These are phyloP conservation scores for Benthosema pterotum DNA, from an alignment of 2,797 vertebrate species.

Conservation along the genomic window DNA sequence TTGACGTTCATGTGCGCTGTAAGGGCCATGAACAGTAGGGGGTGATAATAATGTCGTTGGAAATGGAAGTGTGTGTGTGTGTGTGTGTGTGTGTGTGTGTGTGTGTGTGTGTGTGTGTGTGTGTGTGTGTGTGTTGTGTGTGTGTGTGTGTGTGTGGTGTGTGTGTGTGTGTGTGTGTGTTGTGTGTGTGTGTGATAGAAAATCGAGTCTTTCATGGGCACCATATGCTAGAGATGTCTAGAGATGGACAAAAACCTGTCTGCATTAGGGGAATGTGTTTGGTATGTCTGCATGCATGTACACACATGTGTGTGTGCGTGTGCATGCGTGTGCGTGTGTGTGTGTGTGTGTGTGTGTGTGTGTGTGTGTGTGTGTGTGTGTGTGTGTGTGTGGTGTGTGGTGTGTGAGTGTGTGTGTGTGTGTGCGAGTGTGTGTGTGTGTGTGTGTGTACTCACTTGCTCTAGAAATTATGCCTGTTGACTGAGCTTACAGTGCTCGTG, in stretches of 20 bases:
- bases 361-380: not conserved
- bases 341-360: not conserved
- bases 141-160: no score
- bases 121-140: no score
- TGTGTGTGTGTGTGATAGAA: conserved; percentile 43
- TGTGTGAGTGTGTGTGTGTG: conserved; percentile 35
- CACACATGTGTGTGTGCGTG: conserved; percentile 28
- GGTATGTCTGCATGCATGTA: not conserved
- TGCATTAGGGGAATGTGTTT: conserved; percentile 3
- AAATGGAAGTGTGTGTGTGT: conserved; percentile 15
- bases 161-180: no score
- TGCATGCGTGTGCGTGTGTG: conserved; percentile 29
- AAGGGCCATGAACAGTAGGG: conserved; percentile 74
- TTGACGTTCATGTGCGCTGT: conserved; percentile 82
- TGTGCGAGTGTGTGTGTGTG: conserved; percentile 13
- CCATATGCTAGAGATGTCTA: conserved; percentile 49
- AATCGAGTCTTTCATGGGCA: conserved; percentile 42
- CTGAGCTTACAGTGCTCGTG: conserved; percentile 41
- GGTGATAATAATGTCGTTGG: conserved; percentile 75
- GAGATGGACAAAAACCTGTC: conserved; percentile 4
- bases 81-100: no score
- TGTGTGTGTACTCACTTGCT: conserved; percentile 23
- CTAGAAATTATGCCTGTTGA: conserved; percentile 58
- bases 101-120: no score
- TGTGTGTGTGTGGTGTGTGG: conserved; percentile 18